Percentiles rank a stretch among this genome's conserved stretches.
Conservation (phyloP, 2,797 vertebrate genomes). For the Coluber constrictor region DNA sequence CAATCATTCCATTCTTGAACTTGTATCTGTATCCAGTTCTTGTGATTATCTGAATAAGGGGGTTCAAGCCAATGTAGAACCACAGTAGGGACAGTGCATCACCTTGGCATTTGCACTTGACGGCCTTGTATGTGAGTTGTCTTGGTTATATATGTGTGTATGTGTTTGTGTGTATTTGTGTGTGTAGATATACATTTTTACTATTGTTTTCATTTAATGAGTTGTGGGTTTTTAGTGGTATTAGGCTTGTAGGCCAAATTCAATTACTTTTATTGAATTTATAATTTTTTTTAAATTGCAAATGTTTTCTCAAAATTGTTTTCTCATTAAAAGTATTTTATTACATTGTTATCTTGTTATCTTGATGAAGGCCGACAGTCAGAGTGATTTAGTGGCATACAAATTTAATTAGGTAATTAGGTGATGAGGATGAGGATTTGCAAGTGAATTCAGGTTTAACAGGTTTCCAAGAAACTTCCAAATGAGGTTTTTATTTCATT, state of each 20-base stretch:
- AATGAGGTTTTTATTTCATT: neutral
- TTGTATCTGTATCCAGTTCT: neutral
- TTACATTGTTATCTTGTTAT: neutral
- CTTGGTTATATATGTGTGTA: neutral
- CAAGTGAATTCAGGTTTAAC: neutral
- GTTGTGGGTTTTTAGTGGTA: neutral
- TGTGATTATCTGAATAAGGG: neutral
- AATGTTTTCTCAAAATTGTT: neutral
- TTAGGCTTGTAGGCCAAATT: neutral
- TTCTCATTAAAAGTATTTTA: neutral
- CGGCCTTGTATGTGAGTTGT: neutral
- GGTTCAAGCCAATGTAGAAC: neutral
- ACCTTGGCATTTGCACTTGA: neutral
- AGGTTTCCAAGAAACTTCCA: neutral
- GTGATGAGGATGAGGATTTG: neutral
- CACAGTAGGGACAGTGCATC: neutral
- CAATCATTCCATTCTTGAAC: neutral
- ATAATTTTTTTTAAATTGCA: neutral
- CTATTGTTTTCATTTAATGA: neutral
- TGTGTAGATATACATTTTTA: neutral
- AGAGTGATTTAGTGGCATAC: neutral
- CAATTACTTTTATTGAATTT: neutral
- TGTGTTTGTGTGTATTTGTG: neutral
- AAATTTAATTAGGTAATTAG: neutral
- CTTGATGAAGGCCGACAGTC: neutral